Base-by-base conservation (phyloP, 2,888 invertebrate genomes). In the Eupithecia pulchellata region DNA sequence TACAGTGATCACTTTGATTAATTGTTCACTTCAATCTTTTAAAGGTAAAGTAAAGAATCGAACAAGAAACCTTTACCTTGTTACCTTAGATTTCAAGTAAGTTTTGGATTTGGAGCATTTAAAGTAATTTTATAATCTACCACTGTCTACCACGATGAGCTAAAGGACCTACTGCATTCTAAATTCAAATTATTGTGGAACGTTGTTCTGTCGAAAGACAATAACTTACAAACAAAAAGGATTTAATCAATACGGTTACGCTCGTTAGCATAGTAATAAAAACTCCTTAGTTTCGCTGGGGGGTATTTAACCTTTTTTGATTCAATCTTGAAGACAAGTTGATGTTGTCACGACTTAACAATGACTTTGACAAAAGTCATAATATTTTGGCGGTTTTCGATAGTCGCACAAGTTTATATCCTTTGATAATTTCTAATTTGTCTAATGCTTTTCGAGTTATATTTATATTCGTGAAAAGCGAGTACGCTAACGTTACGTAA, bases 381-480 rank as follows among this genome's bases (percentile, higher is more conserved):
- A 25, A 52, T 25, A 25, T 52, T 52, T 52, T 52, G 25, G 52
- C 25, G 52, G 52, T 52, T 52, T 52, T 52, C 52, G 52, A 25
- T 20, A 52, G 52, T 52, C 52, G 52, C 52, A 25, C 52, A 52
- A 52, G 52, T 52, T 52, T 52, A 25, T 52, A 52, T 20, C 11
- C 11, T 52, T 52, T 52, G 20, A 52, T 52, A 52, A n/a, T 52
- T 25, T 52, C 9, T 13, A 13, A 52, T 52, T 52, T 52, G 20
- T 52, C 25, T 25, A 25, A 13, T 52, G 13, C 25, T 25, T 52
- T 52, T 52, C 11, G 25, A 25, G 20, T 52, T 20, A 52, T 20
- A 52, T 20, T 52, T 52, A 11, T 0, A 25, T 13, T n/a, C n/a
- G 4, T 25, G 25, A 52, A 25, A 52, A 52, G 20, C 47, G 20